Evolutionary conservation across 2,797 vertebrate genomes (phyloP).

Genomic region (Tadarida brasiliensis): DNA sequence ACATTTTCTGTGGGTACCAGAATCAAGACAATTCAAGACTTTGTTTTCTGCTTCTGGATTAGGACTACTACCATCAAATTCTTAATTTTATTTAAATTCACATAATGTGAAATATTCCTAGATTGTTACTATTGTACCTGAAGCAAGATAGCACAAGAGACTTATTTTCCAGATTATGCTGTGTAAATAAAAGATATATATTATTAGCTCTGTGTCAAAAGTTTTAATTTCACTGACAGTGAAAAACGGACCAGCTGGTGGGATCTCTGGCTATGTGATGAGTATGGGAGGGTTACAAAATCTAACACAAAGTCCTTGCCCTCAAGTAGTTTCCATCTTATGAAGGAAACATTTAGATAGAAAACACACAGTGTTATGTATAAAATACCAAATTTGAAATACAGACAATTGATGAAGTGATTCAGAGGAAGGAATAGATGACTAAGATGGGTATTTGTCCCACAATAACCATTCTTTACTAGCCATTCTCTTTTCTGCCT

Average conservation of each 20-base stretch:
- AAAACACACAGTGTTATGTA: not conserved
- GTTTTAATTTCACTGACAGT: conserved; percentile 12
- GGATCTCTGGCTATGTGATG: not conserved
- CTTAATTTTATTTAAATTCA: not conserved
- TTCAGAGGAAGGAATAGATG: not conserved
- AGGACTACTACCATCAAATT: not conserved
- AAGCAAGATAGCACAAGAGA: not conserved
- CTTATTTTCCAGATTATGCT: not conserved
- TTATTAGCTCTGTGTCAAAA: not conserved
- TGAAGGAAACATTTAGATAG: not conserved
- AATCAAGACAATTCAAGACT: conserved; percentile 13
- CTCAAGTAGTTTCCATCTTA: not conserved
- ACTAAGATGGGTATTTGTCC: not conserved
- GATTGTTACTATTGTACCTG: not conserved
- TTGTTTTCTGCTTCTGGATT: conserved; percentile 35
- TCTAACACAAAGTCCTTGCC: not conserved
- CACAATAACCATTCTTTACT: not conserved
- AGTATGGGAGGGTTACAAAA: not conserved
- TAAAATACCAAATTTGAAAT: conserved; percentile 1
- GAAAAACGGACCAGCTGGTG: not conserved
- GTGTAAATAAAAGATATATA: not conserved
- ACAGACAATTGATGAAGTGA: not conserved
- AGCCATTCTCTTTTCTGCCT: not conserved
- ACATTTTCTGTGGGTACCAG: not conserved
- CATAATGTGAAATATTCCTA: conserved; percentile 15